These are phyloP conservation scores for Centropyge bicolor DNA, from an alignment of 2,797 vertebrate species.

Conservation along the genomic window DNA sequence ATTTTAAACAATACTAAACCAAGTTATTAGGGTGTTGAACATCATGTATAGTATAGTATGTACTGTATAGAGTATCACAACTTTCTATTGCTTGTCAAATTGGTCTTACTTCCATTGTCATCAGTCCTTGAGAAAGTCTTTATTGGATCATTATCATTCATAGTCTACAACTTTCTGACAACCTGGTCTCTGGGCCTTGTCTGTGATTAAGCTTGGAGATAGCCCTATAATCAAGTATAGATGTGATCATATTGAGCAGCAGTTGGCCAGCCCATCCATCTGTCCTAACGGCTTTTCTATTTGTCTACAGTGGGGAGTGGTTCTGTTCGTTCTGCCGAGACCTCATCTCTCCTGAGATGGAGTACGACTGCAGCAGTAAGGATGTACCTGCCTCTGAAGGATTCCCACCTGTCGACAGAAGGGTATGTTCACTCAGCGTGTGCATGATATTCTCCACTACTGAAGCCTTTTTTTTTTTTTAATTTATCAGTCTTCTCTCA, in stretches of 20 bases:
- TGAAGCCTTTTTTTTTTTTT: not conserved
- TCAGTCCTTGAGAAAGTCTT: not conserved
- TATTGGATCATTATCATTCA: not conserved
- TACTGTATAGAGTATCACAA: too few relatives aligned
- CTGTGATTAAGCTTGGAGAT: not conserved
- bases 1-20: not conserved
- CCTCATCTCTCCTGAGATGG: slow-evolving; percentile 90
- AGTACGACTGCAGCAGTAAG: slow-evolving; percentile 89
- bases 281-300: not conserved
- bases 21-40: not conserved
- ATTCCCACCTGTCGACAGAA: slow-evolving; percentile 85
- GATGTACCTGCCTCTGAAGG: slow-evolving; percentile 66
- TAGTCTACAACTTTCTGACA: not conserved
- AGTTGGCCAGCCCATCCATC: not conserved
- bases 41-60: not conserved
- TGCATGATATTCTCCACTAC: not conserved
- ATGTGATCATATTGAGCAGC: not conserved
- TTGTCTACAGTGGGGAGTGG: slow-evolving; percentile 92
- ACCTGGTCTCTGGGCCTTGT: not conserved
- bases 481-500: not conserved
- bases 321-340: slow-evolving; percentile 95
- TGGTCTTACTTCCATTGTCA: too few relatives aligned
- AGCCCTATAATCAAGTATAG: not conserved
- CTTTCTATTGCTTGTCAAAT: not conserved
- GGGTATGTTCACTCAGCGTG: slow-evolving; percentile 82